Conservation (phyloP, 1,140 invertebrate genomes). For the Drosophila miranda region DNA sequence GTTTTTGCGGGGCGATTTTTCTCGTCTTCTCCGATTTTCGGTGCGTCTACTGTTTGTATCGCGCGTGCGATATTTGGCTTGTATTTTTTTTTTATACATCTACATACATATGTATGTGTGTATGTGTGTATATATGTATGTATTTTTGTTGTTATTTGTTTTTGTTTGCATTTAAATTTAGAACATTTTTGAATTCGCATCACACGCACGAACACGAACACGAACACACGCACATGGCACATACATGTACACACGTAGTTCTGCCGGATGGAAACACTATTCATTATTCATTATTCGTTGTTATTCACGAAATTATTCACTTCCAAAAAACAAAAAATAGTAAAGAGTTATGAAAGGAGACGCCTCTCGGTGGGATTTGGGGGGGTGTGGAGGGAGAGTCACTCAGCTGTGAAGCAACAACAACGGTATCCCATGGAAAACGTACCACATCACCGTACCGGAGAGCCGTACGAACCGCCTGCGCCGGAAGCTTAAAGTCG, state of each 20-base stretch:
- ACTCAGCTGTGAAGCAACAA: slow-evolving; percentile 53
- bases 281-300: slow-evolving; percentile 4
- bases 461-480: slow-evolving; percentile 61
- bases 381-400: slow-evolving; percentile 11
- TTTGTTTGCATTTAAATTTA: slow-evolving; percentile 76
- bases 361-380: no score
- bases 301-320: slow-evolving; percentile 34
- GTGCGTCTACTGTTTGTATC: slow-evolving; percentile 41
- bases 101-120: slow-evolving; percentile 2
- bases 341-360: no score
- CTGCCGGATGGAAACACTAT: slow-evolving; percentile 36
- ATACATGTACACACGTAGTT: slow-evolving; percentile 63
- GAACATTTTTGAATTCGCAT: slow-evolving; percentile 75
- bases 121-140: slow-evolving; percentile 3
- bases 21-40: slow-evolving; percentile 7
- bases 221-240: slow-evolving; percentile 28
- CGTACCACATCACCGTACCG: slow-evolving; percentile 48
- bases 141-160: slow-evolving; percentile 44
- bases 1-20: slow-evolving; percentile 47
- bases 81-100: slow-evolving; percentile 16
- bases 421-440: slow-evolving; percentile 32
- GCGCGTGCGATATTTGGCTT: slow-evolving; percentile 48
- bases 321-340: neutral
- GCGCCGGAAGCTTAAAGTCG: slow-evolving; percentile 76
- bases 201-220: slow-evolving; percentile 45